Evolutionary conservation across 2,113 vertebrate species (phyloP), one percentile per base, ranked within the genome.

Genomic region (Motacilla alba): DNA sequence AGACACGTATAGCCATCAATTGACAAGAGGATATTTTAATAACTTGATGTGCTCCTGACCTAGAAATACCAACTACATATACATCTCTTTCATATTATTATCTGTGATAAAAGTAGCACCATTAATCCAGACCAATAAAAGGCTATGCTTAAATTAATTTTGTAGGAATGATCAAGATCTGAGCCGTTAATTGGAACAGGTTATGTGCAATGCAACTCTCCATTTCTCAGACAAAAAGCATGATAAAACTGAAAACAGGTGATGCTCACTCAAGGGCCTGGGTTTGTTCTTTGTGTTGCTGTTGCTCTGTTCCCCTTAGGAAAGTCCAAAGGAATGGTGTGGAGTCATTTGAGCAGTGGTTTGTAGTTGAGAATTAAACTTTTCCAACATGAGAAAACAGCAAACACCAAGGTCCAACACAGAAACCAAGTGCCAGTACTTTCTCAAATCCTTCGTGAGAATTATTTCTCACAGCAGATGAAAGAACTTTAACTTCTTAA

Each of bases 21-120:
- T 37, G 86, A 94, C 81, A 89, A 80, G 91, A 94, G 86, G 89
- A 8, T 95, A 84, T 87, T 94, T 95, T 91, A 95, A 85, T 91
- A 87, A 46, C 50, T 73, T 66, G 16, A 72, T 15, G 47, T 66
- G 84, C 87, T 93, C 33, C 84, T 96, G 94, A 91, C 94, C 92
- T 83, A 96, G 90, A 97, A 95, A 88, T 52, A 50, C 13, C 50
- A 89, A 41, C 31, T 67, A 55, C 78, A 52, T 35, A 87, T 72
- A 87, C 30, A 85, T 60, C 70, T 44, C 47, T 60, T 82, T 28
- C 33, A 58, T 46, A 72, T 72, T 56, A 74, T 69, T 67, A 44
- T 24, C 74, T 39, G 27, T 46, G 21, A 91, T 58, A 79, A 33
- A 94, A 80, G 82, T 59, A 66, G 89, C 53, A 91, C 67, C 75